phyloP scores from a whole-genome alignment of 2,113 vertebrate genomes.

The Setophaga kirtlandii region DNA sequence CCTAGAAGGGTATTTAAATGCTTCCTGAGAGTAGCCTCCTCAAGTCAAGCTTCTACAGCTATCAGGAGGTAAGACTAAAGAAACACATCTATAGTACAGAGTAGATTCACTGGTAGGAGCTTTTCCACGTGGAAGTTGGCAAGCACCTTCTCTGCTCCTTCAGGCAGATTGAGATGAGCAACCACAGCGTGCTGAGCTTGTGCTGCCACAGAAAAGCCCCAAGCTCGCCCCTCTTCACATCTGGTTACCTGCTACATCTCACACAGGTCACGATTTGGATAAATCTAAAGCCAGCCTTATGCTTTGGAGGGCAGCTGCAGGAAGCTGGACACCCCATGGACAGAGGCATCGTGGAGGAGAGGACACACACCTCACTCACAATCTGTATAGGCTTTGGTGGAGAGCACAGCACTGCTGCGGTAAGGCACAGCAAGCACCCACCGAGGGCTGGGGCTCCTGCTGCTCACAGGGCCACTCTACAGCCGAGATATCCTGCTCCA shows the following conservation, averaged over 20 bases:
- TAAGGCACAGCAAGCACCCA: not conserved
- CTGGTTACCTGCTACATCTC: accelerated
- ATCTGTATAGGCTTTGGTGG: accelerated
- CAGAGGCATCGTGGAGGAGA: accelerated
- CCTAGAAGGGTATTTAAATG: not conserved
- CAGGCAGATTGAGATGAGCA: accelerated
- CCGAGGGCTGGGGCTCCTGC: accelerated
- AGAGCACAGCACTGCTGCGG: accelerated
- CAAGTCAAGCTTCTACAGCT: accelerated
- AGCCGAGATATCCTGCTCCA: no score
- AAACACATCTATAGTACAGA: accelerated
- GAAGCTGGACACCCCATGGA: accelerated
- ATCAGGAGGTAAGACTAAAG: not conserved
- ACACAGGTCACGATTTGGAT: accelerated
- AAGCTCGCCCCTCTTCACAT: accelerated
- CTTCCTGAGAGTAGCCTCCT: not conserved
- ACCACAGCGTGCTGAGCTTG: not conserved
- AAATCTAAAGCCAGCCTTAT: not conserved
- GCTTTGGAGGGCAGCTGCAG: not conserved
- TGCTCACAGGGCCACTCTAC: accelerated
- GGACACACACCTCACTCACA: accelerated
- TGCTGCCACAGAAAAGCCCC: accelerated
- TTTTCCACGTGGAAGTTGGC: accelerated
- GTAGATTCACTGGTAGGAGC: not conserved
- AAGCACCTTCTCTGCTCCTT: not conserved